A percentile compares a stretch with the other conserved stretches of the same genome.
Evolutionary conservation across 1,140 invertebrate species (phyloP).

Genomic region (Coenobita brevimanus): DNA sequence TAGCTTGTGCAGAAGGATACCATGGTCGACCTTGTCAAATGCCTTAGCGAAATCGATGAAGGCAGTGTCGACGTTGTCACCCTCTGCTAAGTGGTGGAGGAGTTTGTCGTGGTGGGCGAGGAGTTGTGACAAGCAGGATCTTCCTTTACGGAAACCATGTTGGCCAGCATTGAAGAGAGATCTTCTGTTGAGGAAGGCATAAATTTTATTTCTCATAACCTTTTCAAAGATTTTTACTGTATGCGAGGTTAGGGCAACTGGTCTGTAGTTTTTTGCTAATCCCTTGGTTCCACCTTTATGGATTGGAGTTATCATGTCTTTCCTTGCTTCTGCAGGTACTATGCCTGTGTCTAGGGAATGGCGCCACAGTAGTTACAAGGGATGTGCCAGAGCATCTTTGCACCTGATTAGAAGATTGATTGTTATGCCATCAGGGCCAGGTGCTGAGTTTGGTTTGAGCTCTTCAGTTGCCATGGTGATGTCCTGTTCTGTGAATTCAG

Average conservation of each 20-base stretch:
- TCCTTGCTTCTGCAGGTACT: not conserved
- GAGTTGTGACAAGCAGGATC: not conserved
- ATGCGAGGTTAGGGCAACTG: slow-evolving; percentile 2
- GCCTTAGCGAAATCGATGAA: slow-evolving; percentile 16
- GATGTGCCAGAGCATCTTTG: not conserved
- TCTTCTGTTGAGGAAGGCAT: not conserved
- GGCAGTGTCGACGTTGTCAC: slow-evolving; percentile 3
- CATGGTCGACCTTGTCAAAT: slow-evolving; percentile 20
- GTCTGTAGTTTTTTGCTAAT: slow-evolving; percentile 21
- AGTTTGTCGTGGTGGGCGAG: not conserved
- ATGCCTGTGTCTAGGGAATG: not conserved
- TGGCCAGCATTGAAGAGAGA: not conserved
- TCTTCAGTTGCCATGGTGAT: not conserved
- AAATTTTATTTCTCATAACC: not conserved
- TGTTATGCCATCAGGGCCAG: not conserved
- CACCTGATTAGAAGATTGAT: not conserved
- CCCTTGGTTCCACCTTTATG: not conserved
- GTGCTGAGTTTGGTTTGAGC: not conserved
- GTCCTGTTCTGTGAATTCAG: not conserved
- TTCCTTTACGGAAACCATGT: slow-evolving; percentile 5
- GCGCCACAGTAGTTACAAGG: not conserved
- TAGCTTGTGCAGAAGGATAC: not conserved
- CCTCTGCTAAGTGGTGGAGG: not conserved
- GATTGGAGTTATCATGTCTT: not conserved
- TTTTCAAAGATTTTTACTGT: slow-evolving; percentile 12